Conservation (phyloP, 2,888 invertebrate genomes). For the Drosophila phalerata region DNA sequence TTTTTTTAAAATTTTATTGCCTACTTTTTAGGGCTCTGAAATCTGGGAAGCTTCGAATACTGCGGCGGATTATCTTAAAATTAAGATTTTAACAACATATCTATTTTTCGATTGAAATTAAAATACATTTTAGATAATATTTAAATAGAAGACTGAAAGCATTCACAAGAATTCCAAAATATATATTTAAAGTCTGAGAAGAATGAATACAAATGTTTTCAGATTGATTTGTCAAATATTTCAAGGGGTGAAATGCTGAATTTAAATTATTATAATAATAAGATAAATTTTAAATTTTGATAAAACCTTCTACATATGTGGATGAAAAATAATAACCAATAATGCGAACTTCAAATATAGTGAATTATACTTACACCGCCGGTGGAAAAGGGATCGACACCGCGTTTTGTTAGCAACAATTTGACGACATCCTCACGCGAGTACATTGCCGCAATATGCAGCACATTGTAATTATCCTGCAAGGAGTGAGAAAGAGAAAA, state of each 20-base stretch:
- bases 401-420: conserved; percentile 93
- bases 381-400: conserved; percentile 95
- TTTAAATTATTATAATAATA: neutral
- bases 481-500: conserved; percentile 46
- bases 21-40: neutral
- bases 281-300: no score
- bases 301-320: no score
- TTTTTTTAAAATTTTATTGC: neutral
- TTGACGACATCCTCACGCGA: conserved; percentile 98
- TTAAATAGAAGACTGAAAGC: no score
- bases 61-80: neutral
- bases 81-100: no score
- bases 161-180: no score
- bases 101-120: no score
- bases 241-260: neutral
- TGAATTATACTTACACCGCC: conserved; percentile 93
- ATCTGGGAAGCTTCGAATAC: neutral
- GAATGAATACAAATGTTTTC: no score
- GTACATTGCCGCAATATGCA: conserved; percentile 97
- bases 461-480: conserved; percentile 98
- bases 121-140: no score
- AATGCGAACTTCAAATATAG: neutral
- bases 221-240: neutral
- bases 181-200: neutral
- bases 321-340: conserved; percentile 7